These are phyloP conservation scores for Ametastegia equiseti DNA, from an alignment of 2,888 invertebrate genomes.

Conservation along the genomic window DNA sequence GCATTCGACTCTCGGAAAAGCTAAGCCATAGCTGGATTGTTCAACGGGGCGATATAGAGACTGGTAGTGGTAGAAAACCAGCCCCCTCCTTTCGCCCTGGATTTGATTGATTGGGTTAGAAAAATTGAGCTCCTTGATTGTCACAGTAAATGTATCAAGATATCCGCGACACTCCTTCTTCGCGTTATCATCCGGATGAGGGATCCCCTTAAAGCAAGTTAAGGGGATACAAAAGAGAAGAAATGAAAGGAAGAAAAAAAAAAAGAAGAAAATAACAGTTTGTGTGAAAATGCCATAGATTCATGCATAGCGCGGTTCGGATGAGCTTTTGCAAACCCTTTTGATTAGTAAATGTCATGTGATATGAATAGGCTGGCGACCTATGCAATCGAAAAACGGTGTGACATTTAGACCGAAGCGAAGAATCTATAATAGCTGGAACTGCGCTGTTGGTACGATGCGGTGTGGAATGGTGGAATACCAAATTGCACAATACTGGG, in stretches of 20 bases:
- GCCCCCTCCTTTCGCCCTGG: slow-evolving; percentile 60
- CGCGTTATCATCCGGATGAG: neutral
- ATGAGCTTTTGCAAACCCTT: slow-evolving; percentile 6
- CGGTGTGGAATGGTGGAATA: neutral
- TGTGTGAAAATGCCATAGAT: slow-evolving; percentile 56
- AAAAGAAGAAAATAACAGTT: neutral
- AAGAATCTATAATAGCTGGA: neutral
- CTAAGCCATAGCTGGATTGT: slow-evolving; percentile 44
- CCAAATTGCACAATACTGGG: neutral
- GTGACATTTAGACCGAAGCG: slow-evolving; percentile 27
- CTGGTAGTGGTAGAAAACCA: slow-evolving; percentile 58
- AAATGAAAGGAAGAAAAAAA: neutral
- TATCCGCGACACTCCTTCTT: slow-evolving; percentile 6
- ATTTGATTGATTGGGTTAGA: slow-evolving; percentile 70
- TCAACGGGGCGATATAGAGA: slow-evolving; percentile 9
- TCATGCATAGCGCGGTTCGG: slow-evolving; percentile 19
- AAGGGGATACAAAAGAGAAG: no score
- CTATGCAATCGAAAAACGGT: slow-evolving; percentile 33
- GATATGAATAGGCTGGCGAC: slow-evolving; percentile 39
- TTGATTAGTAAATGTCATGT: slow-evolving; percentile 43
- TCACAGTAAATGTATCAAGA: slow-evolving; percentile 50
- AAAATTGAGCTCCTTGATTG: slow-evolving; percentile 63
- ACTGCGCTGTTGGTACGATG: neutral
- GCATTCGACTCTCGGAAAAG: slow-evolving; percentile 34
- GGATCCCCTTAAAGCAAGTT: no score